Percentiles rank a stretch among this genome's conserved stretches.
Evolutionary conservation across 2,113 vertebrate species (phyloP).

Genomic region (Antigone vipio): DNA sequence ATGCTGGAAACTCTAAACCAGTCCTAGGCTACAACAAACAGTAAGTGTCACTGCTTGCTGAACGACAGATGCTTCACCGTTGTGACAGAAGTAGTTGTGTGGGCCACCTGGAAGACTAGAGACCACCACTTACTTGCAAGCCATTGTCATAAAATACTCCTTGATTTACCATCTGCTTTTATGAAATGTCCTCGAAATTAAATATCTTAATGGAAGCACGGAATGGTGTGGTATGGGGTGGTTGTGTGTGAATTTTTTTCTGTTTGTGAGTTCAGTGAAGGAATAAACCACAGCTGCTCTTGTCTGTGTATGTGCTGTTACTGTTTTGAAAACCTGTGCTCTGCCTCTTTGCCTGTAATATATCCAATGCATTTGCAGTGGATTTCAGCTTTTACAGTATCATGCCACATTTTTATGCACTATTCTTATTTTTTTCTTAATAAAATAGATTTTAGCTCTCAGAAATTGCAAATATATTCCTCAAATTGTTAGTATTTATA

Average conservation of each 20-base stretch:
- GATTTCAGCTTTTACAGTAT: background rate
- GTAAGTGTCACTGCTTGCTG: background rate
- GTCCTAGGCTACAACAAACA: background rate
- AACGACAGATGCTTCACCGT: background rate
- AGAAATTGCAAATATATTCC: background rate
- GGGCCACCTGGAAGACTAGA: slow-evolving; percentile 14
- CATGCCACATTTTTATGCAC: background rate
- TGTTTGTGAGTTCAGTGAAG: background rate
- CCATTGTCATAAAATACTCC: background rate
- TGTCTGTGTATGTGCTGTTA: background rate
- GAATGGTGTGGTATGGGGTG: background rate
- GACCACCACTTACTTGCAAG: background rate
- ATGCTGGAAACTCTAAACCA: background rate
- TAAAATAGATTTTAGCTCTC: background rate
- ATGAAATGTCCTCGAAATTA: background rate
- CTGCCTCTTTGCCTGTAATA: background rate
- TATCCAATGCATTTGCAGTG: background rate
- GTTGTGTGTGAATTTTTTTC: background rate
- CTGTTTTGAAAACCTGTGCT: background rate
- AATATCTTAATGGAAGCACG: background rate
- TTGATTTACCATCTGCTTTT: slow-evolving; percentile 14
- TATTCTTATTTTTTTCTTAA: background rate
- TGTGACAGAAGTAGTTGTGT: background rate
- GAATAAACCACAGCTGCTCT: background rate
- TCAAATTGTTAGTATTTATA: background rate